Evolutionary conservation across 2,888 invertebrate genomes (phyloP).

Genomic region (Cerastoderma edule): DNA sequence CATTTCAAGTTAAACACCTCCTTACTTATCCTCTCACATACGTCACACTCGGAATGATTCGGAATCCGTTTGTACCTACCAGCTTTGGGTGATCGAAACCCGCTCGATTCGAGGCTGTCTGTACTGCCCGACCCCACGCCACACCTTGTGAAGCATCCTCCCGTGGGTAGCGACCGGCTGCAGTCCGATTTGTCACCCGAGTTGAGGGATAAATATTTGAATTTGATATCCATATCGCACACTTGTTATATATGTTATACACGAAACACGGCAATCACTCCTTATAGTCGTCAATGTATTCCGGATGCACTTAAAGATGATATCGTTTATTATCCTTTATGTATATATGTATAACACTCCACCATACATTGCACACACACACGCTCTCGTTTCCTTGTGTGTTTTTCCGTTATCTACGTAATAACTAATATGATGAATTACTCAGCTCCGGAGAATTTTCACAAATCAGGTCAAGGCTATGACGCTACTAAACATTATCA

Average conservation of each 20-base stretch:
- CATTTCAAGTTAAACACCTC: conserved; percentile 52
- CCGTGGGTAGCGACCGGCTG: conserved; percentile 49
- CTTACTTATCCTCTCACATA: conserved; percentile 38
- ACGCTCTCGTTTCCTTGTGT: neutral
- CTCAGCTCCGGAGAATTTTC: conserved; percentile 10
- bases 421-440: conserved; percentile 11
- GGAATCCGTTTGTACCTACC: conserved; percentile 50
- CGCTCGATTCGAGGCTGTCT: conserved; percentile 45
- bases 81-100: conserved; percentile 43
- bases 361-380: neutral
- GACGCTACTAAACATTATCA: neutral
- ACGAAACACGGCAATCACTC: neutral
- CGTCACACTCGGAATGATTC: conserved; percentile 52
- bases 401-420: neutral
- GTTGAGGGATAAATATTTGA: conserved; percentile 7
- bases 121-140: conserved; percentile 31
- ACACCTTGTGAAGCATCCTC: conserved; percentile 42
- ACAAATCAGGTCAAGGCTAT: conserved; percentile 12
- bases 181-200: conserved; percentile 12
- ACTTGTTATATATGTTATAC: neutral
- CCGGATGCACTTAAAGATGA: neutral
- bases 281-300: neutral
- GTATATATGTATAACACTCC: neutral
- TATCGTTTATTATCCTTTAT: neutral
- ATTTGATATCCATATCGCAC: conserved; percentile 9